Base-by-base conservation (phyloP, 1,140 invertebrate genomes). In the Agraylea sexmaculata region DNA sequence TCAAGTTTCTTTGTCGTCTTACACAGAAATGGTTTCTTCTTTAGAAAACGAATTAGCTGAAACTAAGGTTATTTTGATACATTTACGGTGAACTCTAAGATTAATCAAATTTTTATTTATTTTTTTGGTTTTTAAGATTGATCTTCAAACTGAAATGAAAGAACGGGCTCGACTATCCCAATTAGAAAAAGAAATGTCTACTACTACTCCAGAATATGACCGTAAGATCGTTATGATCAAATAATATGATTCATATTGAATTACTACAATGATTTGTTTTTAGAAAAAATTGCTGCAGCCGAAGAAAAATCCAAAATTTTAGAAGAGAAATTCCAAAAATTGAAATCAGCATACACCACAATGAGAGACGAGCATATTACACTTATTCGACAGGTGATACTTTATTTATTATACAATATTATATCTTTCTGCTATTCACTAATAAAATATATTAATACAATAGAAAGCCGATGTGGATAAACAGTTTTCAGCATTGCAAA, bases 311-410 rank as follows among this genome's bases (percentile, higher is more conserved):
- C 74, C 1, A 87, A 83, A 65, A 57, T 72, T 1, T 73, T 78
- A 46, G 89, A 94, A 53, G 90, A 96, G 55, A 97, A 97, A 60
- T 97, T 97, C 59, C 77, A 83, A 47, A 99, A 96, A 64, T 71
- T 99, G 52, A 97, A 97, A 70, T 81, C 87, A 27, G 80, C 94
- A 15, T 99, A 99, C 58, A 78, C 83, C 1, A 91, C 95, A 61
- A 67, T 99, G 43, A 67, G 94, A 51, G 87, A 94, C 56, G 95
- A 99, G 63, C 95, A 99, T 60, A 93, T 99, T 27, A 69, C 71
- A 51, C 69, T 95, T 37, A 77, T 94, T 27, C 70, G 89, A 68
- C 77, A 87, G 70, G 84, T 88, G 60, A 57, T 52, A 51, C 27
- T 36, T 41, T 2, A 13, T 16, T 28, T 33, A 31, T 42, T n/a